A percentile compares a stretch with the other conserved stretches of the same genome.
Conservation (phyloP, 2,797 vertebrate genomes). For the Balearica regulorum region DNA sequence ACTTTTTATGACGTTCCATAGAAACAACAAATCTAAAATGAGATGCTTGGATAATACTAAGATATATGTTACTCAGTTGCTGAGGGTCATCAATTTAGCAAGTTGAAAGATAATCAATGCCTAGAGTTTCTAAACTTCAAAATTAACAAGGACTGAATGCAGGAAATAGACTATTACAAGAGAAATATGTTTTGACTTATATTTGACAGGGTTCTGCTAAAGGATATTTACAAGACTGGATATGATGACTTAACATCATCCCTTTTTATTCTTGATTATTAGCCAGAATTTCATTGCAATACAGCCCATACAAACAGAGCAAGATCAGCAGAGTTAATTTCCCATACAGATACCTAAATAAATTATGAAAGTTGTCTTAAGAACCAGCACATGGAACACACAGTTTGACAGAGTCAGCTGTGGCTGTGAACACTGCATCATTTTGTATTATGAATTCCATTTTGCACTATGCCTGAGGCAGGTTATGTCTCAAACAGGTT, state of each 20-base stretch:
- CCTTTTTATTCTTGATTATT: neutral
- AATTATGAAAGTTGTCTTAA: neutral
- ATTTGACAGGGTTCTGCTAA: conserved; percentile 21
- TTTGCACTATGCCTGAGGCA: neutral
- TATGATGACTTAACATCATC: neutral
- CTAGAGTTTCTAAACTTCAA: neutral
- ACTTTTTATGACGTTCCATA: neutral
- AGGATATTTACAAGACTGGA: neutral
- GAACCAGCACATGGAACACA: neutral
- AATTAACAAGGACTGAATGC: neutral
- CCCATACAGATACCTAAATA: neutral
- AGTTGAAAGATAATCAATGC: neutral
- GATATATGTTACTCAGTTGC: neutral
- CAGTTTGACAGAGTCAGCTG: neutral
- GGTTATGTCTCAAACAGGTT: neutral
- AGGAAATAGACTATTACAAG: neutral
- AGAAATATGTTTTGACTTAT: neutral
- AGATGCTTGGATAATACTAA: neutral
- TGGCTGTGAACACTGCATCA: neutral
- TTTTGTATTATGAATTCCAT: neutral
- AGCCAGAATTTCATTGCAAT: neutral
- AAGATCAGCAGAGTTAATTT: neutral
- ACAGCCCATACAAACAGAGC: neutral
- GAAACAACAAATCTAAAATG: neutral
- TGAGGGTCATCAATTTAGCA: neutral